Conservation (phyloP, 1,140 invertebrate genomes). For the Phymorhynchus buccinoides region DNA sequence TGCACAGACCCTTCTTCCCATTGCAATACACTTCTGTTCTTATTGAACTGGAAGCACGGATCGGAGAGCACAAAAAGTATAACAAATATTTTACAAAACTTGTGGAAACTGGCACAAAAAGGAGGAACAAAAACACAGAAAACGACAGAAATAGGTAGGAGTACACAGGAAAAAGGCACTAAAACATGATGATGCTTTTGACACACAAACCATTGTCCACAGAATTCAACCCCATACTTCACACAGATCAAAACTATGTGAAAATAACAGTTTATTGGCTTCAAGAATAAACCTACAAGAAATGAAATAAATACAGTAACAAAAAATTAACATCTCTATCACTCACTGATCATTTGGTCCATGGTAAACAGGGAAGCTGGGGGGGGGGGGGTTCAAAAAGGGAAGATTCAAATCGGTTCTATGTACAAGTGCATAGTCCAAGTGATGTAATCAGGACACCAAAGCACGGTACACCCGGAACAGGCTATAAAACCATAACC, state of each 20-base stretch:
- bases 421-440: conserved; percentile 43
- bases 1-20: too few species aligned
- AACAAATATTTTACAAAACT: too few species aligned
- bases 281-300: neutral
- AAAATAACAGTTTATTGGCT: neutral
- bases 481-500: neutral
- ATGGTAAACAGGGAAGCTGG: neutral
- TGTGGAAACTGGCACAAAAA: neutral
- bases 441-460: conserved; percentile 28
- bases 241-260: neutral
- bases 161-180: too few species aligned
- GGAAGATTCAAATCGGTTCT: neutral
- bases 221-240: too few species aligned
- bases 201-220: too few species aligned
- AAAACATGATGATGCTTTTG: too few species aligned
- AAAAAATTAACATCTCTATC: neutral
- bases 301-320: neutral
- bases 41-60: too few species aligned
- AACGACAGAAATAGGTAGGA: neutral
- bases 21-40: too few species aligned
- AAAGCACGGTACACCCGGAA: neutral
- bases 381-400: neutral
- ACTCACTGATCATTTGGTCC: neutral
- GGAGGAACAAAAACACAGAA: neutral
- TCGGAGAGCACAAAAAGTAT: too few species aligned